These are phyloP conservation scores for Sarcophaga caerulescens DNA, from an alignment of 2,888 invertebrate species.

Conservation along the genomic window DNA sequence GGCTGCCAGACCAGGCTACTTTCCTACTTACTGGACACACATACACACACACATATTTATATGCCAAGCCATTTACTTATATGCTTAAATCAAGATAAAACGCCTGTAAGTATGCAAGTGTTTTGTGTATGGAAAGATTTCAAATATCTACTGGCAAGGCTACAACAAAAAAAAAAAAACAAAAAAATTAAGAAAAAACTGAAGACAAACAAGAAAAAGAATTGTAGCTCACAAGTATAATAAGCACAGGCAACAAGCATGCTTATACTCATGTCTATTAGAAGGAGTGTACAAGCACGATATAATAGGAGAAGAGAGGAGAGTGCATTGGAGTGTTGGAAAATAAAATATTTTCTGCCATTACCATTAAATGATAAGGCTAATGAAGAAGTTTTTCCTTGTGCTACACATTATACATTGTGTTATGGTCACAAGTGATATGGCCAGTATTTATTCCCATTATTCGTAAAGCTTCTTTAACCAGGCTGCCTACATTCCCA, in stretches of 20 bases:
- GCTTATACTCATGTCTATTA: no score
- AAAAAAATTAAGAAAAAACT: not conserved
- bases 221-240: not conserved
- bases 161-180: no score
- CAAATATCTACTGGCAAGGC: no score
- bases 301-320: no score
- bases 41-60: not conserved
- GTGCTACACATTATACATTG: conserved; percentile 40
- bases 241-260: no score
- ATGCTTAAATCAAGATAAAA: conserved; percentile 41
- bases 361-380: conserved; percentile 61
- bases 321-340: no score
- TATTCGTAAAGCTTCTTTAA: not conserved
- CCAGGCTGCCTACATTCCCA: not conserved
- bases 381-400: conserved; percentile 56
- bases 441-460: conserved; percentile 23
- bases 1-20: not conserved
- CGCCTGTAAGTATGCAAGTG: conserved; percentile 43
- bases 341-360: not conserved
- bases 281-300: no score
- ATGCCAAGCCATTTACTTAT: not conserved
- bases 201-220: conserved; percentile 30
- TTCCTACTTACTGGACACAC: not conserved
- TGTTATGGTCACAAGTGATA: conserved; percentile 43
- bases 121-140: no score